Evolutionary conservation across 2,888 invertebrate species (phyloP).

Genomic region (Dermolepida albohirtum): DNA sequence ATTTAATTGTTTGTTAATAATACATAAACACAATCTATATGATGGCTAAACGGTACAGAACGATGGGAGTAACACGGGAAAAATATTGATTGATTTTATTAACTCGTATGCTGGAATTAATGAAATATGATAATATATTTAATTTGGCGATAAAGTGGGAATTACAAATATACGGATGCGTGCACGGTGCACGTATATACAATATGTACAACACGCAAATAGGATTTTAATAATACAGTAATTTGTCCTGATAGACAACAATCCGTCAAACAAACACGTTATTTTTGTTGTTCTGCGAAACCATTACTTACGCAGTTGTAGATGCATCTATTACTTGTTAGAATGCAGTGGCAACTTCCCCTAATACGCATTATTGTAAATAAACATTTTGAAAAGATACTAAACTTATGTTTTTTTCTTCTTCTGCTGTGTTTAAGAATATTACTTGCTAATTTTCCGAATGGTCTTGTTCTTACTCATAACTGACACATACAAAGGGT

Average conservation of each 20-base stretch:
- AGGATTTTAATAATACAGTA: conserved; percentile 28
- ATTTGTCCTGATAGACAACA: conserved; percentile 20
- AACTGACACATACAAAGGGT: too few relatives aligned
- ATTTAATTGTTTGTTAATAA: conserved; percentile 33
- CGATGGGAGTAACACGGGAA: background rate
- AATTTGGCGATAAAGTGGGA: conserved; percentile 26
- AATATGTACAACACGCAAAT: conserved; percentile 15
- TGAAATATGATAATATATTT: conserved; percentile 27
- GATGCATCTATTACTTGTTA: too few relatives aligned
- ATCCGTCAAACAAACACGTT: conserved; percentile 10
- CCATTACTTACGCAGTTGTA: too few relatives aligned
- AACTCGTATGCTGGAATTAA: background rate
- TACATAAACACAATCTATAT: conserved; percentile 16
- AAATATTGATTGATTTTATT: too few relatives aligned
- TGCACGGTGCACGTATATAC: background rate
- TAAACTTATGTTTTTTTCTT: too few relatives aligned
- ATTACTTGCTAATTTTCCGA: too few relatives aligned
- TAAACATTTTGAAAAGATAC: too few relatives aligned
- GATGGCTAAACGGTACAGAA: background rate
- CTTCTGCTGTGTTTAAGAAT: too few relatives aligned
- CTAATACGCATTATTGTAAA: too few relatives aligned
- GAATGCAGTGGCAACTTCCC: too few relatives aligned
- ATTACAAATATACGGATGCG: conserved; percentile 14
- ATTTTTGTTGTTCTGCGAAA: too few relatives aligned
- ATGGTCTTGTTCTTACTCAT: too few relatives aligned